These are phyloP conservation scores for Chironomus tepperi DNA, from an alignment of 1,140 invertebrate species.

Conservation along the genomic window DNA sequence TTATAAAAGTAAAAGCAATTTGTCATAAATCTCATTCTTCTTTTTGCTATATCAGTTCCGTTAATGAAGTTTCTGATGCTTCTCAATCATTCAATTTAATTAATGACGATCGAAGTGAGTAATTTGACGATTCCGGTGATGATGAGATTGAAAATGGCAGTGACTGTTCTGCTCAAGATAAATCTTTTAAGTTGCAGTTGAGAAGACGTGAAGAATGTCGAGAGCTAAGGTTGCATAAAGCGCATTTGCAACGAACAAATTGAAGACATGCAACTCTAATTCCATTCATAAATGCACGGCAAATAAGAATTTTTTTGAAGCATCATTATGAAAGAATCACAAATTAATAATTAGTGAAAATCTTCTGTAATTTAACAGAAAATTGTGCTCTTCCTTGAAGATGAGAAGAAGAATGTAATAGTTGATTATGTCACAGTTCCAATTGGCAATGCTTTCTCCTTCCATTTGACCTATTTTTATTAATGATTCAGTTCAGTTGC, in stretches of 20 bases:
- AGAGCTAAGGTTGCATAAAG: too few species aligned
- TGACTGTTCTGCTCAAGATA: neutral
- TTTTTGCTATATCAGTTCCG: neutral
- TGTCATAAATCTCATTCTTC: neutral
- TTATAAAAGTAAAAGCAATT: neutral
- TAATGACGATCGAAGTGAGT: neutral
- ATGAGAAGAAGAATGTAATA: neutral
- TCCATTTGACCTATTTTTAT: neutral
- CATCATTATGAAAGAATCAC: too few species aligned
- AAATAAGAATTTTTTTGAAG: too few species aligned
- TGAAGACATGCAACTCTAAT: too few species aligned
- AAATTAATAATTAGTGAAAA: too few species aligned
- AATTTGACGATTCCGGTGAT: too few species aligned
- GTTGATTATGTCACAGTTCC: conserved; percentile 3
- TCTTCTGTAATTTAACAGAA: too few species aligned
- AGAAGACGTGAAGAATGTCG: too few species aligned
- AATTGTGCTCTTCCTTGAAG: too few species aligned
- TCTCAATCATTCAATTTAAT: neutral
- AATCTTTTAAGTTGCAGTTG: neutral
- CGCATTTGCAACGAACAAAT: too few species aligned
- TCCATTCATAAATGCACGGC: too few species aligned
- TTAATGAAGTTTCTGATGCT: conserved; percentile 16
- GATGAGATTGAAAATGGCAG: neutral
- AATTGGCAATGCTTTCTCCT: neutral
- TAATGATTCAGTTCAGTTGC: neutral